Base-by-base conservation (phyloP, 2,113 vertebrate genomes). In the Atractosteus spatula region DNA sequence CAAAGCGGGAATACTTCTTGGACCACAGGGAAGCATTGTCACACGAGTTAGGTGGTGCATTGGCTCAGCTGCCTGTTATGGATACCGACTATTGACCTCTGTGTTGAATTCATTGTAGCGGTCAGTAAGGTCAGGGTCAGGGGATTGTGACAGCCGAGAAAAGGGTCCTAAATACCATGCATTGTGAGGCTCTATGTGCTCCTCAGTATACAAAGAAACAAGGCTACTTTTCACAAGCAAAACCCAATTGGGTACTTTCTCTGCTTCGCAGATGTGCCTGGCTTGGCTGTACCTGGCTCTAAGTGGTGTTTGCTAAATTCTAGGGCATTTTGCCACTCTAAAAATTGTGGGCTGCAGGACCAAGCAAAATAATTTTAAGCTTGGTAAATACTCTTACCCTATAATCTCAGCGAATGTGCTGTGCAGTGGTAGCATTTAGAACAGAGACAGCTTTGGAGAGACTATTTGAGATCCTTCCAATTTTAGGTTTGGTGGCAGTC, bases 21-120 rank as follows among this genome's bases (percentile, higher is more conserved):
- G 47, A 51, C 7, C n/a, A 59, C 56, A 59, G 11, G 56, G 56
- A 59, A 13, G n/a, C n/a, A n/a, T n/a, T 59, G 11, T n/a, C 11
- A n/a, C n/a, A n/a, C 3, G 11, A 13, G 56, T 12, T 59, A 59
- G 56, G 56, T 59, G 56, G 56, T 59, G 56, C 56, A 59, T 59
- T 59, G 7, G 56, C 56, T 59, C n/a, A 59, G 12, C 7, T 54
- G 13, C 56, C 67, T 56, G 67, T 11, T 13, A 17, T 51, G n/a
- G 3, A 68, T 8, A 42, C 56, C n/a, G 56, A 4, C n/a, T 59
- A n/a, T n/a, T 63, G 54, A 42, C n/a, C 41, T 67, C 13, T 7
- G 67, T 56, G 67, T 55, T n/a, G 8, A 64, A 17, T 63, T 44
- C 10, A 71, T 59, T 69, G 56, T 29, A 42, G n/a, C n/a, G 41